Evolutionary conservation across 2,888 invertebrate species (phyloP).

Genomic region (Neoascia interrupta): DNA sequence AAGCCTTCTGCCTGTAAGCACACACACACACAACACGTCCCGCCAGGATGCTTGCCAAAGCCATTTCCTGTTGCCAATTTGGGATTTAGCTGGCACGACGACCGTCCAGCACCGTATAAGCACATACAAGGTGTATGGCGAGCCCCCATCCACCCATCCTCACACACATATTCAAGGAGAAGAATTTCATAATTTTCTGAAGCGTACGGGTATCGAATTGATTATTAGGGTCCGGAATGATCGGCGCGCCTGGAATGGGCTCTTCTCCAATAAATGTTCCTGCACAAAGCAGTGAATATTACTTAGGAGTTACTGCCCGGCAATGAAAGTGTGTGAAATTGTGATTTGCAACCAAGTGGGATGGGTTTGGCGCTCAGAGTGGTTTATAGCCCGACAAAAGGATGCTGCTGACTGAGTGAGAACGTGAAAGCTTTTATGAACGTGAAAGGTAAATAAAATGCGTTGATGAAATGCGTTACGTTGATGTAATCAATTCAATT

Average conservation of each 20-base stretch:
- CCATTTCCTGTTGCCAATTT: constrained; percentile 69
- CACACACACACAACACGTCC: constrained; percentile 51
- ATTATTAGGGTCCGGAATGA: constrained; percentile 49
- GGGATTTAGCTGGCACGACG: constrained; percentile 28
- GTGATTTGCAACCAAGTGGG: constrained; percentile 1
- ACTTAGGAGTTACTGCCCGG: background rate
- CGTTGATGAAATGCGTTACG: background rate
- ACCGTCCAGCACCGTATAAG: constrained; percentile 31
- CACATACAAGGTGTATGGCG: constrained; percentile 13
- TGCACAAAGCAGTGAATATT: constrained; percentile 30
- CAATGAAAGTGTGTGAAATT: constrained; percentile 6
- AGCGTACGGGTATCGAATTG: constrained; percentile 67
- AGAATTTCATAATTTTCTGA: constrained; percentile 68
- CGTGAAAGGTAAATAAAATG: background rate
- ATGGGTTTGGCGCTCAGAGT: background rate
- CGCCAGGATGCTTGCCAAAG: constrained; percentile 53
- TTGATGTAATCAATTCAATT: too few relatives aligned
- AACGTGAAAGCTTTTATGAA: background rate
- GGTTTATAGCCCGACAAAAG: background rate
- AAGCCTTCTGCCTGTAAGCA: constrained; percentile 31
- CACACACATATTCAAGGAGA: constrained; percentile 39
- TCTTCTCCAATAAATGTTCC: constrained; percentile 1
- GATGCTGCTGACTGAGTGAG: constrained; percentile 22
- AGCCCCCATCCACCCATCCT: too few relatives aligned
- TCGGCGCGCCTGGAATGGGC: constrained; percentile 9